These are phyloP conservation scores for Sprattus sprattus DNA, from an alignment of 2,113 vertebrate genomes.

Conservation along the genomic window DNA sequence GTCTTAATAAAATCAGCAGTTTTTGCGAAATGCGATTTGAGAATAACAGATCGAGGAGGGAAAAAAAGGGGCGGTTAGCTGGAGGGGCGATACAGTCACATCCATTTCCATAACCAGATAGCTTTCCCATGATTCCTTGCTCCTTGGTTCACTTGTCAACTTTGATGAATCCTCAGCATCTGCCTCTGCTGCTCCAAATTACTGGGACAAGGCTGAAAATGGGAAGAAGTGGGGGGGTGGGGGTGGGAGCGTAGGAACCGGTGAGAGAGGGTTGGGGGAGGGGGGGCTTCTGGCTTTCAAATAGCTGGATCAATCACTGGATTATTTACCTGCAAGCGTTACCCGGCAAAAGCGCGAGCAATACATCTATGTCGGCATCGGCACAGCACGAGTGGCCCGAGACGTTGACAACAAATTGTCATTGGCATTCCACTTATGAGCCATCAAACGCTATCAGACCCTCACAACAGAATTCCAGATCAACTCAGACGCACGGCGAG, in stretches of 20 bases:
- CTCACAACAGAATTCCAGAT: constrained; percentile 81
- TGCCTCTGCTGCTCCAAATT: constrained; percentile 80
- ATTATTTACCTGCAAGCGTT: constrained; percentile 89
- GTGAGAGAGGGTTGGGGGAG: constrained; percentile 28
- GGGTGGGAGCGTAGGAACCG: constrained; percentile 35
- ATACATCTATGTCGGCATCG: constrained; percentile 76
- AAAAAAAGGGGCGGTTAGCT: constrained; percentile 53
- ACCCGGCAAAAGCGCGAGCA: constrained; percentile 78
- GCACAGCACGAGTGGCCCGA: constrained; percentile 72
- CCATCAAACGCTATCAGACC: constrained; percentile 92
- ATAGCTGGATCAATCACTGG: constrained; percentile 81
- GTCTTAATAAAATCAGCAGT: constrained; percentile 40
- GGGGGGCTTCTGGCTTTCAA: constrained; percentile 77
- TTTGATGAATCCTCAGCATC: constrained; percentile 85
- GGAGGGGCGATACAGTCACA: constrained; percentile 56
- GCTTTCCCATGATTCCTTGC: constrained; percentile 77
- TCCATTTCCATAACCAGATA: constrained; percentile 81
- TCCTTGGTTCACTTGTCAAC: constrained; percentile 86
- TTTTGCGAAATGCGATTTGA: constrained; percentile 39
- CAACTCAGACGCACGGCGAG: constrained; percentile 81
- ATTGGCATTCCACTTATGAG: constrained; percentile 94
- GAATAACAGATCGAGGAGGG: constrained; percentile 47
- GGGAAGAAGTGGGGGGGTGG: constrained; percentile 50
- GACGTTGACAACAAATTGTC: constrained; percentile 90
- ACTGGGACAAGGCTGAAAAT: constrained; percentile 57